Conservation (phyloP, 2,113 vertebrate species). For the Triplophysa tibetana region DNA sequence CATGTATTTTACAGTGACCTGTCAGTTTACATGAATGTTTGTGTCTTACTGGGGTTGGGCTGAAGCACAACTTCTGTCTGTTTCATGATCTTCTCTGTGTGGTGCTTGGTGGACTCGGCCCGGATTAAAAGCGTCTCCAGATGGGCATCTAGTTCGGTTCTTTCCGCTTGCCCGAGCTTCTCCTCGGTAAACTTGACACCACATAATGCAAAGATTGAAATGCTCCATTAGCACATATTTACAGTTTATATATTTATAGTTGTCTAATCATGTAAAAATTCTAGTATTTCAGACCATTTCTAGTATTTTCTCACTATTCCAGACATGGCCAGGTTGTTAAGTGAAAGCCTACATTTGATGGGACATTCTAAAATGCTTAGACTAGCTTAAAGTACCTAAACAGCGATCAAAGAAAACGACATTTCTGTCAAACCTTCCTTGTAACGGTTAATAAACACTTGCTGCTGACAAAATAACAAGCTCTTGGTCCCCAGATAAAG, state of each 20-base stretch:
- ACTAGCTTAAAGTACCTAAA: no score
- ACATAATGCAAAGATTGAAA: neutral
- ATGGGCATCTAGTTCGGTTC: conserved; percentile 97
- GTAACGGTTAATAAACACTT: no score
- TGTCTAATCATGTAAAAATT: no score
- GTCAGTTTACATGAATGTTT: neutral
- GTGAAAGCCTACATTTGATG: no score
- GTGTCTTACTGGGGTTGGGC: conserved; percentile 93
- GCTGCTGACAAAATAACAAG: no score
- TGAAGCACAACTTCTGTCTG: conserved; percentile 96
- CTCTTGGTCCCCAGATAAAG: no score
- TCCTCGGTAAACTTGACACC: conserved; percentile 93
- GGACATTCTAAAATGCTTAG: no score
- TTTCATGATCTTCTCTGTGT: conserved; percentile 96
- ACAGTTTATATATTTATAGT: neutral
- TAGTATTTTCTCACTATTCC: no score
- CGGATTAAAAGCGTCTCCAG: conserved; percentile 92
- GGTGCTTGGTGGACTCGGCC: conserved; percentile 92
- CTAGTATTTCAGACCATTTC: no score
- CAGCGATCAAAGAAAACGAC: no score
- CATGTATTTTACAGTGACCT: neutral
- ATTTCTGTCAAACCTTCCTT: no score
- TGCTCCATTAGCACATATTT: neutral
- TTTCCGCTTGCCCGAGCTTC: conserved; percentile 95
- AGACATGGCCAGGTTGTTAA: no score